These are phyloP conservation scores for Bufotes viridis DNA, from an alignment of 2,797 vertebrate genomes.

Conservation along the genomic window DNA sequence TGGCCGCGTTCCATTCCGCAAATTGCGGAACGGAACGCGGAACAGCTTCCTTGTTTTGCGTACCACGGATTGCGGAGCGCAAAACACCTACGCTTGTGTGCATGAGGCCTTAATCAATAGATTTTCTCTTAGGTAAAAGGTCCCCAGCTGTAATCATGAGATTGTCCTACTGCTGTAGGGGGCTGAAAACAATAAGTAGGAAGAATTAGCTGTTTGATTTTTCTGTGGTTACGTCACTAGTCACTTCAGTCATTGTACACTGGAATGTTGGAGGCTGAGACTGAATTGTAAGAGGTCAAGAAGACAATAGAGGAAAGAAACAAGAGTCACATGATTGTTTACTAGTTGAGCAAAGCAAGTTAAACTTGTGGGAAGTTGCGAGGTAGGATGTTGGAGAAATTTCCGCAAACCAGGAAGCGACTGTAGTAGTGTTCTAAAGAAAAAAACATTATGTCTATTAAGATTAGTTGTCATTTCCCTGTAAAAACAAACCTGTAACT, in stretches of 20 bases:
- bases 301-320: conserved; percentile 37
- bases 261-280: conserved; percentile 46
- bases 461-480: conserved; percentile 36
- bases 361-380: conserved; percentile 40
- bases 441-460: conserved; percentile 36
- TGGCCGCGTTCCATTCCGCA: too few relatives aligned
- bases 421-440: not conserved
- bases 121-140: not conserved
- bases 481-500: conserved; percentile 39
- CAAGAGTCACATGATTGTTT: conserved; percentile 37
- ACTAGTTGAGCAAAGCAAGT: conserved; percentile 31
- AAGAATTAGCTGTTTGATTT: conserved; percentile 18
- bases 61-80: too few relatives aligned
- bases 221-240: conserved; percentile 10
- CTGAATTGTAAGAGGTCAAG: conserved; percentile 43
- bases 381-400: conserved; percentile 37
- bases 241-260: conserved; percentile 44
- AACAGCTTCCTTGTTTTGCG: too few relatives aligned
- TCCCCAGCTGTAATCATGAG: not conserved
- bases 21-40: too few relatives aligned
- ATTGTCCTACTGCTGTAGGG: not conserved
- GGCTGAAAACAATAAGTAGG: not conserved
- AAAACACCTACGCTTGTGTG: too few relatives aligned
- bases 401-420: conserved; percentile 45
- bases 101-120: too few relatives aligned